Percentiles rank a stretch among this genome's conserved stretches.
phyloP scores from a whole-genome alignment of 1,140 invertebrate species.

The Heterodera schachtii region DNA sequence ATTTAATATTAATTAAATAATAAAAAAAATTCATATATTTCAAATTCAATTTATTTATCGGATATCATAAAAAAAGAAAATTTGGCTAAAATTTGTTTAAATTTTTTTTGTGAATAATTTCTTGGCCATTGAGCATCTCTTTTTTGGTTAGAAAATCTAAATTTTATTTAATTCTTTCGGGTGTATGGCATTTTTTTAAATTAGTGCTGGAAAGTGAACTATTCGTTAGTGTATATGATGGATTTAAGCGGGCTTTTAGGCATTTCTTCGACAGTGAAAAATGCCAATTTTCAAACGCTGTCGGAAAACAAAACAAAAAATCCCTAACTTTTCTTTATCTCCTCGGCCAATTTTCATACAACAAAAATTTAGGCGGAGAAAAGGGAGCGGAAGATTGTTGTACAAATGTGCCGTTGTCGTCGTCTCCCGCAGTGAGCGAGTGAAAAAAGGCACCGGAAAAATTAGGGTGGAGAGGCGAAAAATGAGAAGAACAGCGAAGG shows the following conservation, averaged over 20 bases:
- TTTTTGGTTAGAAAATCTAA: neutral
- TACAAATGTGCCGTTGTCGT: neutral
- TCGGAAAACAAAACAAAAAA: neutral
- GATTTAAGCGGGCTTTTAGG: no score
- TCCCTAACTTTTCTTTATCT: neutral
- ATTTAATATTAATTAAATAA: no score
- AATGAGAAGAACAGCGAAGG: neutral
- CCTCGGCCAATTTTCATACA: neutral
- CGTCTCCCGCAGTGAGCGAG: neutral
- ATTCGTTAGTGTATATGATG: no score
- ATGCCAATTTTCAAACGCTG: neutral
- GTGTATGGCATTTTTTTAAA: no score
- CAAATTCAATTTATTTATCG: no score
- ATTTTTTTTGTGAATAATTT: neutral
- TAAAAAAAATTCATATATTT: no score
- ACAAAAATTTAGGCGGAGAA: no score
- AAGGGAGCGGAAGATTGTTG: neutral
- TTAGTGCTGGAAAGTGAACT: no score
- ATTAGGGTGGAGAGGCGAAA: neutral
- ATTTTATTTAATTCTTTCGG: no score
- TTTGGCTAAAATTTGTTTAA: neutral
- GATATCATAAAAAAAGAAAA: conserved; percentile 1
- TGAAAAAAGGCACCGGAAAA: neutral
- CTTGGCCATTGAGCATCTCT: neutral
- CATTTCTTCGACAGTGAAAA: neutral